phyloP scores from a whole-genome alignment of 2,113 vertebrate species.

The Tretioscincus oriximinensis region DNA sequence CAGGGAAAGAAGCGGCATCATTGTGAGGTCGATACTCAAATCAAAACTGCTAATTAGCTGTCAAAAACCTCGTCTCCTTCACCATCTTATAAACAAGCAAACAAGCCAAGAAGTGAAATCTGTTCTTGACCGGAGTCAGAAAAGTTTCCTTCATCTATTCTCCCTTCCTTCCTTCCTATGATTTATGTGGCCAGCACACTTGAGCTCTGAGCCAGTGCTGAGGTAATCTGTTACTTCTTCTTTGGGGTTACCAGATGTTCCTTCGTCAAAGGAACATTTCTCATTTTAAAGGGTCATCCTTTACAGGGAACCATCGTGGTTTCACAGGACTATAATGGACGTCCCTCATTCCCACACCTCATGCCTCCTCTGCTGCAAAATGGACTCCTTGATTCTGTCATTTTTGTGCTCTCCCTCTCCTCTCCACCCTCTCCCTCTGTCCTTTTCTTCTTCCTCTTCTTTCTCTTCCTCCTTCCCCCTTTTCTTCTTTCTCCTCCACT shows the following conservation, averaged over 20 bases:
- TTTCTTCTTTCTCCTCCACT: too few relatives aligned
- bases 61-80: not conserved
- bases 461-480: too few relatives aligned
- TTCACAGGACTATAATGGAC: slow-evolving; percentile 16
- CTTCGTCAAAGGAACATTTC: slow-evolving; percentile 20
- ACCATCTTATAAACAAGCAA: too few relatives aligned
- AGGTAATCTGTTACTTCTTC: slow-evolving; percentile 2
- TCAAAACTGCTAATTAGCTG: not conserved
- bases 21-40: not conserved
- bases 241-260: slow-evolving; percentile 19
- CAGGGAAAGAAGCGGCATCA: not conserved
- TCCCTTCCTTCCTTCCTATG: not conserved
- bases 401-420: not conserved
- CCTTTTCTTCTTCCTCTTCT: not conserved
- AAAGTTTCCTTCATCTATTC: not conserved
- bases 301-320: slow-evolving; percentile 7
- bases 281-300: slow-evolving; percentile 20
- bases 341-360: not conserved
- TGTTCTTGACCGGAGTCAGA: not conserved
- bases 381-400: not conserved
- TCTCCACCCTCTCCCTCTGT: too few relatives aligned
- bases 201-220: not conserved
- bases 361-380: not conserved
- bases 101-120: not conserved
- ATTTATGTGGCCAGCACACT: slow-evolving; percentile 3